These are phyloP conservation scores for Pristionchus exspectatus DNA, from an alignment of 2,888 invertebrate genomes.

Conservation along the genomic window DNA sequence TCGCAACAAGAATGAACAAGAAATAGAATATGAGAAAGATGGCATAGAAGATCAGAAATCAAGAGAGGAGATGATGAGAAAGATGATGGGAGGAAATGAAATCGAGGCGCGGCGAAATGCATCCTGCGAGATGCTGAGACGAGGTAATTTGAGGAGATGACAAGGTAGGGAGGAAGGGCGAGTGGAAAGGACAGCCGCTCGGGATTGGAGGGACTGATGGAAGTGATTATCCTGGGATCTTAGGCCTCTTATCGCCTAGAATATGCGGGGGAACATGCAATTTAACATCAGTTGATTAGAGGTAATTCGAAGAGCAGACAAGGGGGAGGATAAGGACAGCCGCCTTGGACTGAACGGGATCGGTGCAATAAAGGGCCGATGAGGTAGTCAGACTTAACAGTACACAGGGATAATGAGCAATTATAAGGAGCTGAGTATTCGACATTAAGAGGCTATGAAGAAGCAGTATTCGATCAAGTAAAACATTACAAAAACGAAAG, in stretches of 20 bases:
- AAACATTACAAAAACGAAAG: neutral
- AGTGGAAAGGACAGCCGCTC: neutral
- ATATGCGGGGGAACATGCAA: no score
- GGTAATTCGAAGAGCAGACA: neutral
- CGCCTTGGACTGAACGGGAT: neutral
- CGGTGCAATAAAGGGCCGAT: neutral
- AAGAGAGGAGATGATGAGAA: neutral
- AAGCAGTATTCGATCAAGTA: no score
- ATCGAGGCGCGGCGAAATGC: neutral
- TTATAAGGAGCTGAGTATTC: no score
- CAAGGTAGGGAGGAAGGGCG: neutral
- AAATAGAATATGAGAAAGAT: neutral
- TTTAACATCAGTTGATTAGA: neutral
- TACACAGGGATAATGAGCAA: no score
- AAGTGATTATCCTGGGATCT: no score
- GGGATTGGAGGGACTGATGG: no score
- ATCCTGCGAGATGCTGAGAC: neutral
- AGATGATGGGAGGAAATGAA: neutral
- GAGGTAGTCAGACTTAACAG: no score
- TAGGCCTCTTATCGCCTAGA: no score
- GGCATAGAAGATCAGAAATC: neutral
- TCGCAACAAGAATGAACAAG: no score
- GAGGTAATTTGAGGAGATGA: neutral
- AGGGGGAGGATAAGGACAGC: neutral
- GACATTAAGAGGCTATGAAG: no score